Percentiles rank a stretch among this genome's conserved stretches.
These are phyloP conservation scores for Gortyna flavago DNA, from an alignment of 2,888 invertebrate genomes.

Conservation along the genomic window DNA sequence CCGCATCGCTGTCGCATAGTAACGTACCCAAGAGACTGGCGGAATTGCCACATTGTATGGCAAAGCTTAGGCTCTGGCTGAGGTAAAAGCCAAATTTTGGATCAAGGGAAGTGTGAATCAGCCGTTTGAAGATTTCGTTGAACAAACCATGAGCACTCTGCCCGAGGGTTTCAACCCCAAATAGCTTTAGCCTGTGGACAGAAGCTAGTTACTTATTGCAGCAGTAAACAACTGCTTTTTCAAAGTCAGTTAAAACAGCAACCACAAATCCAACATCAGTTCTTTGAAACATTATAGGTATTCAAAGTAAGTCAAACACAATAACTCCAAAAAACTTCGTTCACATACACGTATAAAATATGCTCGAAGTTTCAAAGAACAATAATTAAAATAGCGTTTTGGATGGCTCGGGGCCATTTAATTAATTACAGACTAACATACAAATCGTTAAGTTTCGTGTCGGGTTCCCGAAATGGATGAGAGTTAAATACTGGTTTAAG, in stretches of 20 bases:
- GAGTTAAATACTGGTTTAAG: constrained; percentile 60
- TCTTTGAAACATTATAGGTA: constrained; percentile 8
- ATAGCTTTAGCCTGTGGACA: too few relatives aligned
- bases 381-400: constrained; percentile 74
- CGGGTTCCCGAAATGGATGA: constrained; percentile 56
- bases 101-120: too few relatives aligned
- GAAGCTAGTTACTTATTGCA: too few relatives aligned
- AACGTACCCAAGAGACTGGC: too few relatives aligned
- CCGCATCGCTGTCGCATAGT: too few relatives aligned
- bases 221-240: not conserved
- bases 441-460: constrained; percentile 64
- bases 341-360: constrained; percentile 50
- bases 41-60: too few relatives aligned
- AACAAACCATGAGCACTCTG: too few relatives aligned
- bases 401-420: constrained; percentile 66
- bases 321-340: constrained; percentile 27
- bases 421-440: constrained; percentile 72
- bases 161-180: too few relatives aligned
- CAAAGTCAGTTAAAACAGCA: not conserved
- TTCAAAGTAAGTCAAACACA: constrained; percentile 31
- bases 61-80: too few relatives aligned
- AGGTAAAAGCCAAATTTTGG: too few relatives aligned
- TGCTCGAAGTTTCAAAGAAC: constrained; percentile 58
- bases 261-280: constrained; percentile 10
- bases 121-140: too few relatives aligned